phyloP scores from a whole-genome alignment of 2,113 vertebrate species.

The Mystacornis crossleyi region DNA sequence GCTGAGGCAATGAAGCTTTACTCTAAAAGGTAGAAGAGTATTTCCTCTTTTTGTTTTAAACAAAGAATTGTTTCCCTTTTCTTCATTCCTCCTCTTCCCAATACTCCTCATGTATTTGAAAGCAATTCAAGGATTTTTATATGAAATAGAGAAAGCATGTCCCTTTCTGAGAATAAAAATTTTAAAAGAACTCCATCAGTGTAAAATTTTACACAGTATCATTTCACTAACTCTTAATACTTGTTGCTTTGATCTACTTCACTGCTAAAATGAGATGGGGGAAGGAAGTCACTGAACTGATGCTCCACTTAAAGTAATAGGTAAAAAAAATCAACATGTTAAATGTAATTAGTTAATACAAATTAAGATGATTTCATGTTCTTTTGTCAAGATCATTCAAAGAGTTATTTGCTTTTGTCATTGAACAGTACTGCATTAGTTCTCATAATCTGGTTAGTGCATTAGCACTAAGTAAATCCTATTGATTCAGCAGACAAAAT shows the following conservation, averaged over 20 bases:
- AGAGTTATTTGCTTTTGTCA: constrained; percentile 76
- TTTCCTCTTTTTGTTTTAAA: not conserved
- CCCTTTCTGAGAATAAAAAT: not conserved
- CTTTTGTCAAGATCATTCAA: constrained; percentile 73
- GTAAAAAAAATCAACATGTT: constrained; percentile 57
- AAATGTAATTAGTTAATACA: constrained; percentile 79
- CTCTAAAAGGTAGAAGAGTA: not conserved
- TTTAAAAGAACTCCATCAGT: not conserved
- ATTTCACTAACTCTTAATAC: not conserved
- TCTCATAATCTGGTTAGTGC: constrained; percentile 79
- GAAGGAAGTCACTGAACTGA: constrained; percentile 20
- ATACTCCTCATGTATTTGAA: not conserved
- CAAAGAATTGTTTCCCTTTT: not conserved
- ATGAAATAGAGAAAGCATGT: not conserved
- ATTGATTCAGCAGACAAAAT: constrained; percentile 77
- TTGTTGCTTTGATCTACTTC: constrained; percentile 28
- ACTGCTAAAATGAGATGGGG: not conserved
- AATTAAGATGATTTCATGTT: constrained; percentile 78
- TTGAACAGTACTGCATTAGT: constrained; percentile 74
- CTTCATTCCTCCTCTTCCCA: not conserved
- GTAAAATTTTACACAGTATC: not conserved
- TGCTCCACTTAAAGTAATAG: constrained; percentile 62
- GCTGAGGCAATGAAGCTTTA: not conserved
- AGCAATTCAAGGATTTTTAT: not conserved
- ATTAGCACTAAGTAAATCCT: constrained; percentile 78